phyloP scores from a whole-genome alignment of 2,888 invertebrate species.

The Drosophila lutescens region DNA sequence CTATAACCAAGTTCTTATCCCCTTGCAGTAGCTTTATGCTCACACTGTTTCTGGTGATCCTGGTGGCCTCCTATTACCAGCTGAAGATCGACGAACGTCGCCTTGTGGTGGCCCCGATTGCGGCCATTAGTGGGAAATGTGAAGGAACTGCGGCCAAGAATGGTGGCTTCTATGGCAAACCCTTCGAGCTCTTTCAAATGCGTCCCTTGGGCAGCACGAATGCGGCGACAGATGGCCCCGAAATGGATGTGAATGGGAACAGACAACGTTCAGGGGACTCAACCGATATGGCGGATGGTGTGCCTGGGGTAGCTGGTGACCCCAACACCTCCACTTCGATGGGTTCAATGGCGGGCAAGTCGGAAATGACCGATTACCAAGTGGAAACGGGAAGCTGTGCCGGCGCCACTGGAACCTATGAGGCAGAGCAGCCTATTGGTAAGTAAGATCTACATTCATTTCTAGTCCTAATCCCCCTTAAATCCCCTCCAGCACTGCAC shows the following conservation, averaged over 20 bases:
- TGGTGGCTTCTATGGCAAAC: slow-evolving; percentile 74
- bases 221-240: slow-evolving; percentile 55
- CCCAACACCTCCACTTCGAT: slow-evolving; percentile 3
- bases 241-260: slow-evolving; percentile 79
- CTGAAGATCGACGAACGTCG: slow-evolving; percentile 83
- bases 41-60: slow-evolving; percentile 81
- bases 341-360: slow-evolving; percentile 27
- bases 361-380: slow-evolving; percentile 73
- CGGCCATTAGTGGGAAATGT: slow-evolving; percentile 77
- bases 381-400: slow-evolving; percentile 73
- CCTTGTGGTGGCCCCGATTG: slow-evolving; percentile 61
- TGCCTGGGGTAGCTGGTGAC: not conserved
- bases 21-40: slow-evolving; percentile 74
- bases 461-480: no score
- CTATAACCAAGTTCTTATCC: no score
- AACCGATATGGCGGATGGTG: slow-evolving; percentile 27
- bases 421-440: slow-evolving; percentile 79
- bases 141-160: slow-evolving; percentile 69
- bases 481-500: slow-evolving; percentile 69
- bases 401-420: slow-evolving; percentile 70
- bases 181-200: slow-evolving; percentile 84
- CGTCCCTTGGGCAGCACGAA: slow-evolving; percentile 75
- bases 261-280: slow-evolving; percentile 46
- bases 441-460: slow-evolving; percentile 13
- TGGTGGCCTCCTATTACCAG: slow-evolving; percentile 89